These are phyloP conservation scores for Sceloporus undulatus DNA, from an alignment of 2,113 vertebrate genomes.

Conservation along the genomic window DNA sequence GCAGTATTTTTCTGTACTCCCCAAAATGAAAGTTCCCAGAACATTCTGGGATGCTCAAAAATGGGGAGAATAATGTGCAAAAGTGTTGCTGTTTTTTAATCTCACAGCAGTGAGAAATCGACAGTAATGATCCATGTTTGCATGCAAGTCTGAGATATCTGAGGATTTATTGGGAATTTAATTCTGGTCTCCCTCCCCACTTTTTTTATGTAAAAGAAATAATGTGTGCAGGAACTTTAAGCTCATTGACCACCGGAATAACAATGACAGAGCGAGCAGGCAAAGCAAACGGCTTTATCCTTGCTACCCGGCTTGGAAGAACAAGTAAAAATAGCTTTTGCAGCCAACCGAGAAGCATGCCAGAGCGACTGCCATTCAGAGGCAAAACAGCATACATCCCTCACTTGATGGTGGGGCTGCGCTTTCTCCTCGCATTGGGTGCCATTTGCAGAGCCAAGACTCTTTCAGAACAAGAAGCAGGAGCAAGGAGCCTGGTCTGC, in stretches of 20 bases:
- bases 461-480: not conserved
- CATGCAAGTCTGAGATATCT: too few species aligned
- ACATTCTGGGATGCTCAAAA: too few species aligned
- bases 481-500: not conserved
- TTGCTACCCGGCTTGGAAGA: slow-evolving; percentile 21
- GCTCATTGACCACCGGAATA: not conserved
- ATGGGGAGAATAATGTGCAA: too few species aligned
- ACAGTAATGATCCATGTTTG: too few species aligned
- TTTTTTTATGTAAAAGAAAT: not conserved
- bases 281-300: slow-evolving; percentile 24
- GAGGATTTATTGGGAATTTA: too few species aligned
- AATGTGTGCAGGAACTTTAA: not conserved
- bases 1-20: too few species aligned
- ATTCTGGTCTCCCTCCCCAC: not conserved
- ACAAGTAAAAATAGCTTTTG: not conserved
- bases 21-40: too few species aligned
- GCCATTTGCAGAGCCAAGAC: too few species aligned
- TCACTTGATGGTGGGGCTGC: too few species aligned
- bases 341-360: not conserved
- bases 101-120: too few species aligned
- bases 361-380: not conserved
- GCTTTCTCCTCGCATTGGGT: accelerated
- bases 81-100: too few species aligned
- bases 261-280: not conserved
- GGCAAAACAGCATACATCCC: not conserved